Percentiles rank a stretch among this genome's conserved stretches.
Evolutionary conservation across 1,140 invertebrate genomes (phyloP).

Genomic region (Zaprionus ghesquierei): DNA sequence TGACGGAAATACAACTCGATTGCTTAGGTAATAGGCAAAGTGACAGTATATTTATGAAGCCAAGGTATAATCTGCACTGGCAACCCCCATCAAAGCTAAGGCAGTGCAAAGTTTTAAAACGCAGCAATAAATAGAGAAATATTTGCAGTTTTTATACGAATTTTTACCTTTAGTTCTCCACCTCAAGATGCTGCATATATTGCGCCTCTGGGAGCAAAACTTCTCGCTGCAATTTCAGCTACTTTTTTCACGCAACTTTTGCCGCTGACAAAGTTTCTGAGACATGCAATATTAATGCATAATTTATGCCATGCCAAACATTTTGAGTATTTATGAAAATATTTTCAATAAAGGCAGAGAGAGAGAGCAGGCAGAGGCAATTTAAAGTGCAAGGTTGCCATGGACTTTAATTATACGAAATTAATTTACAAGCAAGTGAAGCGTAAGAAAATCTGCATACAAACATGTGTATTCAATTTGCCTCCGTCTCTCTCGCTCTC

Average conservation of each 20-base stretch:
- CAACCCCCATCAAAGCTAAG: too few relatives aligned
- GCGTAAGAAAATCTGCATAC: conserved; percentile 6
- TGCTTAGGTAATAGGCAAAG: neutral
- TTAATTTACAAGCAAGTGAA: conserved; percentile 39
- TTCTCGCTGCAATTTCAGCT: neutral
- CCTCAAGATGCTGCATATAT: neutral
- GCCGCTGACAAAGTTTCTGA: conserved; percentile 14
- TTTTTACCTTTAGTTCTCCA: neutral
- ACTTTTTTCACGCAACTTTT: conserved; percentile 11
- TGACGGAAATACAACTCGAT: conserved; percentile 4
- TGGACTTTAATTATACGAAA: conserved; percentile 55
- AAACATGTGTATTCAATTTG: neutral
- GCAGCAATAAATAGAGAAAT: neutral
- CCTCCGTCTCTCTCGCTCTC: neutral
- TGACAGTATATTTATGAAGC: neutral
- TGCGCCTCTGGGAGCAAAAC: neutral
- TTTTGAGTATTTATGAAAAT: conserved; percentile 65
- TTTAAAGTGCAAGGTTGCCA: conserved; percentile 9
- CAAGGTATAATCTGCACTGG: neutral
- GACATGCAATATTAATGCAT: conserved; percentile 26
- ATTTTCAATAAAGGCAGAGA: conserved; percentile 36
- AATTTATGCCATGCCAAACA: conserved; percentile 44
- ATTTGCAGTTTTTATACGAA: neutral
- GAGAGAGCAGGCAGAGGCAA: neutral
- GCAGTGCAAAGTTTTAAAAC: neutral